phyloP scores from a whole-genome alignment of 2,113 vertebrate species.

The Psilopogon haemacephalus region DNA sequence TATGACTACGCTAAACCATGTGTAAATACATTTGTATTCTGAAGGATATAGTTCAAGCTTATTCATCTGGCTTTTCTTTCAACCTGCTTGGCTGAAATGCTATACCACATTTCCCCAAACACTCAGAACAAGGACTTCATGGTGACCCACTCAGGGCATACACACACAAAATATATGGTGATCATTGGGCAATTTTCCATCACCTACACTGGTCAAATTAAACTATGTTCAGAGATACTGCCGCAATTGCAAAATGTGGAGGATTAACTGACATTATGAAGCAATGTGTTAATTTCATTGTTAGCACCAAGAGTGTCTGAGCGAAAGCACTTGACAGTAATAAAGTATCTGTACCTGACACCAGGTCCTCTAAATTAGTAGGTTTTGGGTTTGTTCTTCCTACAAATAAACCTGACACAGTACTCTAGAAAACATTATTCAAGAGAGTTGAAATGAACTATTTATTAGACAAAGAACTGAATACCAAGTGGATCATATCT shows the following conservation, averaged over 20 bases:
- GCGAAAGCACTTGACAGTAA: neutral
- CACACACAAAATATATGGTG: rapidly evolving
- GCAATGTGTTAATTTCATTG: neutral
- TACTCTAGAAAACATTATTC: neutral
- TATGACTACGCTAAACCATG: neutral
- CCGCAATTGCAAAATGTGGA: neutral
- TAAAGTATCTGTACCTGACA: neutral
- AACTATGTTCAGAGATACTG: neutral
- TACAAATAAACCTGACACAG: neutral
- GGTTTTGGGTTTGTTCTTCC: neutral
- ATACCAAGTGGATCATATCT: neutral
- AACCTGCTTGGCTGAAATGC: neutral
- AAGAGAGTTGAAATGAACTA: neutral
- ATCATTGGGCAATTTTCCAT: neutral
- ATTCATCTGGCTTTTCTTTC: neutral
- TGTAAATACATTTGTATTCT: rapidly evolving
- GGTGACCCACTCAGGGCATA: neutral
- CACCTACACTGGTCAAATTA: neutral
- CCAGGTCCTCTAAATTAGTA: neutral
- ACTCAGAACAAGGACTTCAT: neutral
- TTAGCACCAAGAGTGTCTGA: neutral
- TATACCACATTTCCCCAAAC: neutral
- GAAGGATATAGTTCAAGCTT: rapidly evolving
- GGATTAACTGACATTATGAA: neutral
- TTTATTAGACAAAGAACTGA: neutral